Evolutionary conservation across 2,888 invertebrate species (phyloP).

Genomic region (Drosophila rubida): DNA sequence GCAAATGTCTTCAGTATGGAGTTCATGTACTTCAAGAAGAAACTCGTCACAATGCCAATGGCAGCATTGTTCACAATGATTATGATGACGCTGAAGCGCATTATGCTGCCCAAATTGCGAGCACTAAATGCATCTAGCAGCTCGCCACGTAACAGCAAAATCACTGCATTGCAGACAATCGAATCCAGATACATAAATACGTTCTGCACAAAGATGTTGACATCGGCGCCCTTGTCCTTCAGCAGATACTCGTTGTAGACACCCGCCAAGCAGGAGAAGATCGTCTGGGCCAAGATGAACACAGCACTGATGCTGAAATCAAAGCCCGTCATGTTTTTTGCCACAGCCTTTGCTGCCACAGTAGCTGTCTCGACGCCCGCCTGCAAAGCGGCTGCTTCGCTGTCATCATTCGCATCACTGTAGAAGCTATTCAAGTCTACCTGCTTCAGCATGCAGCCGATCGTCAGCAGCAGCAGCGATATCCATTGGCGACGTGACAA

Average conservation of each 20-base stretch:
- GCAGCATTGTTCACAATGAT: constrained; percentile 95
- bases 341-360: constrained; percentile 6
- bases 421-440: constrained; percentile 86
- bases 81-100: constrained; percentile 90
- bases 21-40: constrained; percentile 96
- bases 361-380: background rate
- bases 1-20: constrained; percentile 98
- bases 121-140: constrained; percentile 87
- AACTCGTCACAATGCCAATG: constrained; percentile 96
- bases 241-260: constrained; percentile 98
- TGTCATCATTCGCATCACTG: constrained; percentile 72
- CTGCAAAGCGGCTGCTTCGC: constrained; percentile 60
- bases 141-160: constrained; percentile 89
- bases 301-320: constrained; percentile 87
- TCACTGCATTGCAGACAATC: constrained; percentile 93
- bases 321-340: constrained; percentile 84
- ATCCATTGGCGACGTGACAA: constrained; percentile 94
- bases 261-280: constrained; percentile 97
- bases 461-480: constrained; percentile 93
- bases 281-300: constrained; percentile 91
- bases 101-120: constrained; percentile 86
- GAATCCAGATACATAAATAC: constrained; percentile 98
- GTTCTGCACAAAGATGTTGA: constrained; percentile 96
- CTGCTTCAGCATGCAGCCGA: constrained; percentile 96
- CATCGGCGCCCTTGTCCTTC: constrained; percentile 92